Evolutionary conservation across 2,797 vertebrate genomes (phyloP).

Genomic region (Craterocephalus amniculus): DNA sequence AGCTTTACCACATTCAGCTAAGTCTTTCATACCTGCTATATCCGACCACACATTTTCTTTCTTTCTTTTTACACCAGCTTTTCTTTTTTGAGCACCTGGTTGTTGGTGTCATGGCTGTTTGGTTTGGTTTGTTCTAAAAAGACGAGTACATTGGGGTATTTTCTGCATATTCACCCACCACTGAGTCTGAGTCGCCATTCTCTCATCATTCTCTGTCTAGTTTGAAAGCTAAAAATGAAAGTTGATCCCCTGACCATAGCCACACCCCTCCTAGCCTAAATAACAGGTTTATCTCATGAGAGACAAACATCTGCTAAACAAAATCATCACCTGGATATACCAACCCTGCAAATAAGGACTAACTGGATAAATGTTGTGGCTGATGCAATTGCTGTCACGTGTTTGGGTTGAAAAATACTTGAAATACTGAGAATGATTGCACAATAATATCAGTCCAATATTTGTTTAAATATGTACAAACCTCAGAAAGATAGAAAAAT

Average conservation of each 20-base stretch:
- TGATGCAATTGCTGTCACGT: neutral
- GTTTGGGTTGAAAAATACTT: neutral
- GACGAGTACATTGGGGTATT: too few species aligned
- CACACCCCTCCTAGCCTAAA: neutral
- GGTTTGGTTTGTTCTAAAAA: too few species aligned
- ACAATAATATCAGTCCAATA: neutral
- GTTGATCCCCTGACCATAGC: neutral
- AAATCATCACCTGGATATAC: neutral
- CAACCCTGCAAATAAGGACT: neutral
- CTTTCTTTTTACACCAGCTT: neutral
- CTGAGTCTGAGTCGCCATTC: too few species aligned
- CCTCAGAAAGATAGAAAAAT: constrained; percentile 50
- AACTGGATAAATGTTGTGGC: neutral
- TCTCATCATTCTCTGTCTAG: neutral
- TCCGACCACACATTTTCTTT: neutral
- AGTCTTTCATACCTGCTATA: neutral
- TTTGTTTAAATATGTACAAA: neutral
- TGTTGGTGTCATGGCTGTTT: too few species aligned
- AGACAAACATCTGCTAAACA: neutral
- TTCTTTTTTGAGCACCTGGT: too few species aligned
- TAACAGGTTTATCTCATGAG: neutral
- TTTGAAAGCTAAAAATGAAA: neutral
- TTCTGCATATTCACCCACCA: too few species aligned
- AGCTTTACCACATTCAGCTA: neutral
- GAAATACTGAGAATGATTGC: neutral